A percentile compares a stretch with the other conserved stretches of the same genome.
Evolutionary conservation across 2,113 vertebrate genomes (phyloP).

Genomic region (Cebidichthys violaceus): DNA sequence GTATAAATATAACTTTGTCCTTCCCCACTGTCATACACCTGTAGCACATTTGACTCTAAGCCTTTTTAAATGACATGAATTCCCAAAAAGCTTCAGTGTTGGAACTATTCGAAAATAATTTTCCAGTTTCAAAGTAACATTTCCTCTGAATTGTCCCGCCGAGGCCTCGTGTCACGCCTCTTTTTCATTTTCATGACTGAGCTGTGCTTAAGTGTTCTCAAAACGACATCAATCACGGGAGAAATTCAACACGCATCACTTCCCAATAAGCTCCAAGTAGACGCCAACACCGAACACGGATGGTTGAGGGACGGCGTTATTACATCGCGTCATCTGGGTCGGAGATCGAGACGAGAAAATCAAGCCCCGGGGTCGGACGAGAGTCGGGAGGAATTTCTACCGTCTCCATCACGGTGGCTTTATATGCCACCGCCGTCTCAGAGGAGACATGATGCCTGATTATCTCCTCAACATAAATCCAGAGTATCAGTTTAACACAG

Average conservation of each 20-base stretch:
- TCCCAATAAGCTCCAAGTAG: slow-evolving; percentile 39
- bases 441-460: slow-evolving; percentile 26
- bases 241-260: slow-evolving; percentile 37
- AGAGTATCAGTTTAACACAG: slow-evolving; percentile 9
- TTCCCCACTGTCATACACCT: background rate
- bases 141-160: slow-evolving; percentile 1
- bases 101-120: background rate
- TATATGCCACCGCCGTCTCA: slow-evolving; percentile 23
- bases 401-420: slow-evolving; percentile 6
- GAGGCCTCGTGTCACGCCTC: slow-evolving; percentile 3
- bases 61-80: background rate
- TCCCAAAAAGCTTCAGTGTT: background rate
- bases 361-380: background rate
- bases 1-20: background rate
- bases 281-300: background rate
- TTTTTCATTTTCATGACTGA: slow-evolving; percentile 26
- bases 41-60: background rate
- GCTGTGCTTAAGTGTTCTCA: slow-evolving; percentile 13
- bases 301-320: slow-evolving; percentile 44
- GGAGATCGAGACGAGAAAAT: background rate
- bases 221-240: slow-evolving; percentile 20
- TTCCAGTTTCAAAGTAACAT: slow-evolving; percentile 12
- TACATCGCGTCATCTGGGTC: slow-evolving; percentile 27
- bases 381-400: slow-evolving; percentile 35
- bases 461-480: slow-evolving; percentile 33